Evolutionary conservation across 2,888 invertebrate species (phyloP), one percentile per base, ranked within the genome.

Genomic region (Cheilosia soror): DNA sequence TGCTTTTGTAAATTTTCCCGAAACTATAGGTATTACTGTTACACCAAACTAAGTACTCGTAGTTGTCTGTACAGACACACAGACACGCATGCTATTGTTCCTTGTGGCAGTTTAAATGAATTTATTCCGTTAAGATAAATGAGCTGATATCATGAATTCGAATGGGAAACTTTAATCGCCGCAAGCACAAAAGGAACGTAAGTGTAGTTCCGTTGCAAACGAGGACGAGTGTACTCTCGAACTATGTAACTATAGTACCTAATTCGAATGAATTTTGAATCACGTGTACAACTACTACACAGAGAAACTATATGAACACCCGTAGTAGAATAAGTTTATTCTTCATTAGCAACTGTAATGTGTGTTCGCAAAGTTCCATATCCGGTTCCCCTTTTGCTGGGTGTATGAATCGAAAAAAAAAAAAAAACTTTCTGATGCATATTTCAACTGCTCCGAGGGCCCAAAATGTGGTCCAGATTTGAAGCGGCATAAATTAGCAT

Each of bases 91-190:
- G 69, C 68, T 69, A 84, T 75, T 78, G 79, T 85, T 60, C 60
- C 84, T 75, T 75, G 75, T 71, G 79, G 79, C 80, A 80, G 65
- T 84, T 75, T 65, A 71, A 80, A 79, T 84, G 80, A 84, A 84
- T 84, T 75, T 80, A 80, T 80, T 79, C 80, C 71, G 75, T 76
- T 65, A 76, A 71, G 80, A 85, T 85, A 85, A 80, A 85, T 80
- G 80, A 80, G 71, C 84, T 68, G 80, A 85, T 85, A 85, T 85
- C 84, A 85, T 85, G 84, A 80, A 80, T 79, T 85, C 76, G 75
- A 85, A 76, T 79, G 84, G 65, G 55, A 80, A 85, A 85, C 84
- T 85, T 85, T 76, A 76, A 76, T 71, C 65, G 76, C 80, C 76
- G 27, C 58, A 20, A 66, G 75, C 80, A 71, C 15, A 55, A 20